These are phyloP conservation scores for Poeciliopsis occidentalis DNA, from an alignment of 2,113 vertebrate species.

Conservation along the genomic window DNA sequence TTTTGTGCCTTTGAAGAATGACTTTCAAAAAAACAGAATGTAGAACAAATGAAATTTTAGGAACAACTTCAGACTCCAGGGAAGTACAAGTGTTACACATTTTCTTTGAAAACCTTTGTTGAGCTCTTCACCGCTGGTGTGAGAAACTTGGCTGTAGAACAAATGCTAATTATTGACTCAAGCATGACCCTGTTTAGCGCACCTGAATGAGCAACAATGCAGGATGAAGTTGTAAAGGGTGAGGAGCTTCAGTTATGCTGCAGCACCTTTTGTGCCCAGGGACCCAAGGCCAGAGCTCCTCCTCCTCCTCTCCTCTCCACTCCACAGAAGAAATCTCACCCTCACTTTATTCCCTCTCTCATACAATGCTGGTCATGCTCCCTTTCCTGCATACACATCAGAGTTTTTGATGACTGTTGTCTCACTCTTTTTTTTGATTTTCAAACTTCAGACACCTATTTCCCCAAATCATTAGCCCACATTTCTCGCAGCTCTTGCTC, in stretches of 20 bases:
- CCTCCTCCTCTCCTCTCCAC: slow-evolving; percentile 43
- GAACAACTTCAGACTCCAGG: neutral
- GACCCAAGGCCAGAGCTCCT: slow-evolving; percentile 87
- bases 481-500: slow-evolving; percentile 27
- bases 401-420: slow-evolving; percentile 11
- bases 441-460: neutral
- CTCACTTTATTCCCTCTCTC: slow-evolving; percentile 53
- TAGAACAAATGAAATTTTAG: neutral
- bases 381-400: slow-evolving; percentile 20
- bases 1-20: neutral
- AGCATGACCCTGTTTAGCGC: slow-evolving; percentile 20
- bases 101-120: neutral
- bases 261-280: slow-evolving; percentile 90
- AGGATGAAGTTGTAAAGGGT: slow-evolving; percentile 33
- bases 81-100: neutral
- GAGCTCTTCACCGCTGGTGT: neutral
- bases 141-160: neutral
- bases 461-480: slow-evolving; percentile 16
- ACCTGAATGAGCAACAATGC: slow-evolving; percentile 20
- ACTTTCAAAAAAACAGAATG: neutral
- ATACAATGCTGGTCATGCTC: slow-evolving; percentile 34
- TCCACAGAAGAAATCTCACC: slow-evolving; percentile 54
- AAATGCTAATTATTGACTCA: slow-evolving; percentile 16
- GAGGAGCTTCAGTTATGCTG: slow-evolving; percentile 50
- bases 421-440: slow-evolving; percentile 31